phyloP scores from a whole-genome alignment of 2,113 vertebrate genomes.

The Burhinus bistriatus region DNA sequence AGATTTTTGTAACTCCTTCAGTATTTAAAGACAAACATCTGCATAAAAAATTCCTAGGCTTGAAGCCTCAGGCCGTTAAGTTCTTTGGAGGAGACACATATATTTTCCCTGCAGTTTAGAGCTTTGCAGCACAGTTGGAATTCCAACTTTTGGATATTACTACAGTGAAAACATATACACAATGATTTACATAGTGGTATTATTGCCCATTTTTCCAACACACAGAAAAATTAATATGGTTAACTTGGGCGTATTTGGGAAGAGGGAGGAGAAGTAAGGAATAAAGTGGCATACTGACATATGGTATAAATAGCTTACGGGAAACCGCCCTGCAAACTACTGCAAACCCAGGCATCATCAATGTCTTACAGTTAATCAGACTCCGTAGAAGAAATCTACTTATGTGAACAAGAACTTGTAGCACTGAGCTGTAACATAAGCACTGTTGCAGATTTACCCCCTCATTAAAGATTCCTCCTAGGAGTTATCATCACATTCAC shows the following conservation, averaged over 20 bases:
- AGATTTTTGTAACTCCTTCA: neutral
- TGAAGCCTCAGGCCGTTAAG: slow-evolving; percentile 5
- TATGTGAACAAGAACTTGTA: neutral
- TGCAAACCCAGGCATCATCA: neutral
- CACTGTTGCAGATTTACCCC: neutral
- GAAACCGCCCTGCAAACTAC: neutral
- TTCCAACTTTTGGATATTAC: neutral
- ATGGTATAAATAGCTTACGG: neutral
- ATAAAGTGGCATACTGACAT: neutral
- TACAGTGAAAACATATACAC: neutral
- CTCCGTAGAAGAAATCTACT: neutral
- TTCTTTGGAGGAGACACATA: neutral
- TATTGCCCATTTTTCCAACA: neutral
- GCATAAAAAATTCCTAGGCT: neutral
- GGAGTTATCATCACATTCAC: slow-evolving; percentile 29
- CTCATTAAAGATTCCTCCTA: slow-evolving; percentile 22
- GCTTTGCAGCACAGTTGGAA: neutral
- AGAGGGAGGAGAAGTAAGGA: neutral
- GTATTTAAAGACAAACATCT: slow-evolving; percentile 10
- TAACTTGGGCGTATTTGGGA: neutral
- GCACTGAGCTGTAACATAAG: neutral
- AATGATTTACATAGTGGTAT: neutral
- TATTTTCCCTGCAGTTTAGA: neutral
- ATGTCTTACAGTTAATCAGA: slow-evolving; percentile 15
- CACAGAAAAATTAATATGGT: neutral